Base-by-base conservation (phyloP, 2,797 vertebrate genomes). In the Sebastolobus altivelis region DNA sequence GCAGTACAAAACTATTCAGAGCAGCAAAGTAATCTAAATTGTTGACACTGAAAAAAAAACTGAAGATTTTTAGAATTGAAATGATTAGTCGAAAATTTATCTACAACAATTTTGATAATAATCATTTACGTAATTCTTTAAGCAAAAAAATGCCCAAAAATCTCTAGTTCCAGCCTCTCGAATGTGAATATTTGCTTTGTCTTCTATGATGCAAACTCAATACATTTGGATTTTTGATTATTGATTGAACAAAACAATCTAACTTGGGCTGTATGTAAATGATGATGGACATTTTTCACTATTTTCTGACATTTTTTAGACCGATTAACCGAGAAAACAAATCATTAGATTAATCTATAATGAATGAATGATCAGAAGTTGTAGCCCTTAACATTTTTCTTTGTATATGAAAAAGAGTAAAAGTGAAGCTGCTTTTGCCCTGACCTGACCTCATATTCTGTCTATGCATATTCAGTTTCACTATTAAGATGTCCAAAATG, bases 391-490 rank as follows among this genome's bases (percentile, higher is more conserved):
- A 33, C 20, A 55, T 31, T 18, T 61, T 9, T 16, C 27, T 25
- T 12, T 38, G 35, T 29, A 11, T 9, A 12, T 9, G 31, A 66
- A 37, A 43, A 62, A 1, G 6, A 37, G 14, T 35, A 25, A 43
- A 20, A 37, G n/a, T 16, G 55, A 11, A n/a, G 22, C 20, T 25
- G 16, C 16, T 25, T 31, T 72, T 62, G 27, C 4, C 60, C 38
- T 58, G 8, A 7, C n/a, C 16, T 73, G 43, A 55, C 13, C 58
- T 46, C 18, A 12, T 31, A 61, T 7, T 59, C 3, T 16, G 4
- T 22, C 43, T 12, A 18, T 56, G 38, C 29, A 80, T 43, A 54
- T 63, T 75, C 27, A 43, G 12, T 61, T 46, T 29, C 59, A 58
- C 33, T 25, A 35, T 43, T 4, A 29, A 61, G 9, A 77, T 56